Evolutionary conservation across 2,797 vertebrate species (phyloP), one percentile per base, ranked within the genome.

Genomic region (Ptychobarbus kaznakovi): DNA sequence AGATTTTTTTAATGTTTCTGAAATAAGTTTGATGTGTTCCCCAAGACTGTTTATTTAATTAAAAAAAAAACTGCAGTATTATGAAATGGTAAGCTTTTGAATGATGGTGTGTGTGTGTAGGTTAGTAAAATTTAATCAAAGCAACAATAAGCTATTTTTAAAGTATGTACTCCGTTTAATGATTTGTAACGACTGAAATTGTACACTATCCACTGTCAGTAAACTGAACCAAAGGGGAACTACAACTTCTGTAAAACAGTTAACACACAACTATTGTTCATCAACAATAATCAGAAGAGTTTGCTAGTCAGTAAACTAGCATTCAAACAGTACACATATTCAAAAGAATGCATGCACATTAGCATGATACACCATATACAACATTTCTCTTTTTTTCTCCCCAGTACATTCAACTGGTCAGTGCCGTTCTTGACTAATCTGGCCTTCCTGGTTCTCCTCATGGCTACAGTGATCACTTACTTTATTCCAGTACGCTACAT

Each of bases 321-420:
- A 28, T 65, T 28, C 25, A 32, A 4, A 65, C 13, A 13, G 58
- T 63, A 56, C 7, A 69, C 3, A 20, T n/a, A 56, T 70, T 28
- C 6, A 28, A 40, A 38, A 58, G 5, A 70, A 42, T 70, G 15
- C 51, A 58, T 40, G 73, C 73, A 7, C 15, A 46, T 15, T 28
- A 63, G 5, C 61, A 15, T 63, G 12, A 28, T 6, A 28, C 61
- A 28, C 61, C n/a, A 28, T 13, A 28, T 28, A 1, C 18, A 3
- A 16, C 56, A 58, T 28, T 6, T 51, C 3, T 46, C 15, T 35
- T 13, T 15, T 58, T 85, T 91, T 91, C 78, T 87, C 87, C 84
- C 2, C 94, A 99, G 98, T 92, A 97, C 95, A 0, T 99, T 99
- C 91, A 99, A 99, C 95, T 99, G 98, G 98, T 97, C 97, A 0